Conservation (phyloP, 2,113 vertebrate species). For the Sialia sialis region DNA sequence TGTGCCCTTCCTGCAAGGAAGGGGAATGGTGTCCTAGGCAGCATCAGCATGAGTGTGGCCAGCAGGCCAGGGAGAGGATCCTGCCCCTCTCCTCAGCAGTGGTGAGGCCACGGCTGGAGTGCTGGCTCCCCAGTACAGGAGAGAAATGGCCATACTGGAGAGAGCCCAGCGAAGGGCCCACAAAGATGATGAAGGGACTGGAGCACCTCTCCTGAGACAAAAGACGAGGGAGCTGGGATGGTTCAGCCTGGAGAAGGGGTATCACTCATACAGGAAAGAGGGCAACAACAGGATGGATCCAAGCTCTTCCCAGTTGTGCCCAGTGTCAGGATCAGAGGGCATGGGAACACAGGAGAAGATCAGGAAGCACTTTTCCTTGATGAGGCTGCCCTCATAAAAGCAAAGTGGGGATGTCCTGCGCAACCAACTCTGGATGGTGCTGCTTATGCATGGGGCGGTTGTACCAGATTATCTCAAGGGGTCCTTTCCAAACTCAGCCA, state of each 20-base stretch:
- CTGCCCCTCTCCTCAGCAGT: background rate
- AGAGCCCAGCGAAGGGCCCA: background rate
- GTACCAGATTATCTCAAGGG: background rate
- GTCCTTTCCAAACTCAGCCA: background rate
- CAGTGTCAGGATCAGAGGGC: background rate
- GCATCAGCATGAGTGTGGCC: background rate
- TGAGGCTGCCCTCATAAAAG: background rate
- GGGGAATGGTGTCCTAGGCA: background rate
- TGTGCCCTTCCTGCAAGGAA: background rate
- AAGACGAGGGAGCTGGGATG: background rate
- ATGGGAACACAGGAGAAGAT: background rate
- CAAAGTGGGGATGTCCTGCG: background rate
- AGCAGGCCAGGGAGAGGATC: background rate
- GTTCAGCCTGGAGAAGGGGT: background rate
- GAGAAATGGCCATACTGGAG: background rate
- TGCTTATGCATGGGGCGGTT: background rate
- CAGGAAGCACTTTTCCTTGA: background rate
- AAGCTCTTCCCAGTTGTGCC: background rate
- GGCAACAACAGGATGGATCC: background rate
- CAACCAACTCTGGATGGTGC: background rate
- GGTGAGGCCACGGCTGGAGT: background rate
- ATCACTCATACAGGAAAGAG: background rate
- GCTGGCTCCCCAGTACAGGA: background rate
- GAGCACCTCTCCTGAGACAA: background rate
- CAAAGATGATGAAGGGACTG: background rate